Conservation (phyloP, 2,113 vertebrate genomes). For the Tupaia tana region DNA sequence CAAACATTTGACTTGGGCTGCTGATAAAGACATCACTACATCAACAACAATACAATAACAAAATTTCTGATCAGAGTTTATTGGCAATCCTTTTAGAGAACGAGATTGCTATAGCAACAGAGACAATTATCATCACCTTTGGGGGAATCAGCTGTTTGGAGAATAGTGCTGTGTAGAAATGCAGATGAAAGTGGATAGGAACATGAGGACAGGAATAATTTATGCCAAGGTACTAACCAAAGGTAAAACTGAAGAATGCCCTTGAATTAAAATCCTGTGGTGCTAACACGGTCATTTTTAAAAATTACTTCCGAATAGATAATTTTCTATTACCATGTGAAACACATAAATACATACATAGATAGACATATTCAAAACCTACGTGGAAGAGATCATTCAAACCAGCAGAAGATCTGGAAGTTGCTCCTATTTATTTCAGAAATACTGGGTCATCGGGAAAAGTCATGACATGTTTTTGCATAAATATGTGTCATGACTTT, state of each 20-base stretch:
- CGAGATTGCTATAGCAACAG: background rate
- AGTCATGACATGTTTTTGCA: too few species aligned
- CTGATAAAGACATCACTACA: background rate
- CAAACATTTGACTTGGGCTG: background rate
- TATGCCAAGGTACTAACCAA: background rate
- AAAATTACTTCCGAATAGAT: background rate
- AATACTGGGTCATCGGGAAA: too few species aligned
- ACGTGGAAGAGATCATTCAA: background rate
- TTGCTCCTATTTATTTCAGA: background rate
- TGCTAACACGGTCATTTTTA: background rate
- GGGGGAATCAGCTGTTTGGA: background rate
- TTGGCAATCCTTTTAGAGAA: background rate
- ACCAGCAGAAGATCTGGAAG: background rate
- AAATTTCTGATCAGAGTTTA: background rate
- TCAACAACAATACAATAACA: background rate
- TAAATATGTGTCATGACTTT: too few species aligned
- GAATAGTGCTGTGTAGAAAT: constrained; percentile 18
- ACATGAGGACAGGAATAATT: background rate
- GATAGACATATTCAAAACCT: too few species aligned
- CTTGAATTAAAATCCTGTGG: background rate
- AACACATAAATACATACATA: too few species aligned
- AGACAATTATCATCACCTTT: constrained; percentile 1
- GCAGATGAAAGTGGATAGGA: background rate
- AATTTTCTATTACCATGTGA: constrained; percentile 10
- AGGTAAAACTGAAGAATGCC: background rate